Base-by-base conservation (phyloP, 2,797 vertebrate genomes). In the Onychomys arenicola region DNA sequence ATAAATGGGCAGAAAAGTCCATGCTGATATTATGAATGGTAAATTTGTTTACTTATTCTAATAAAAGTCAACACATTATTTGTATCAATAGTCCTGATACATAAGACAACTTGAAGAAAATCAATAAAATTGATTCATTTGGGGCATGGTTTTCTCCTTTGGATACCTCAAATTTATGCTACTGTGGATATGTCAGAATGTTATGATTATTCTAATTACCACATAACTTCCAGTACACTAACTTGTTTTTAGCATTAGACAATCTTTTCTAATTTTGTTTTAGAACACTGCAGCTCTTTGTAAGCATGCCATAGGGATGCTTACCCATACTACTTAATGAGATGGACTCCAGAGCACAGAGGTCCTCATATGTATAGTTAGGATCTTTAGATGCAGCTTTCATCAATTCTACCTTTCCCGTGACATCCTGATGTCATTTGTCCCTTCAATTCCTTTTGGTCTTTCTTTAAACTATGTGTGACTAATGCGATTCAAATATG, bases 401-500 rank as follows among this genome's bases (percentile, higher is more conserved):
- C 49, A 80, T 76, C 34, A 19, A 10, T 61, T 87, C 81, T 76
- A 37, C 67, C 46, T 94, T 83, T 76, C 76, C 76, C 89, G 12
- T 92, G 85, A 89, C 94, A 95, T 25, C 43, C 83, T n/a, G 83
- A 49, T 85, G 83, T n/a, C 43, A 67, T 52, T 52, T 52, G 43
- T 85, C n/a, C 63, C 43, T 85, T 46, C 63, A 16, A 1, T 1
- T 49, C 32, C 83, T 67, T 85, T 69, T 85, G 83, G 69, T 85
- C 63, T 85, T 85, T 85, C 63, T 85, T 85, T n/a, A 69, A 87
- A 40, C 32, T 91, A 4, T 61, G 34, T 87, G 27, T 96, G 94
- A 93, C 95, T 96, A 92, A 93, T 76, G 81, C 16, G 43, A 65
- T 27, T 96, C 94, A 81, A 59, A 89, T 40, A 81, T 85, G 29